Evolutionary conservation across 2,888 invertebrate species (phyloP).

Genomic region (Aquatica leii): DNA sequence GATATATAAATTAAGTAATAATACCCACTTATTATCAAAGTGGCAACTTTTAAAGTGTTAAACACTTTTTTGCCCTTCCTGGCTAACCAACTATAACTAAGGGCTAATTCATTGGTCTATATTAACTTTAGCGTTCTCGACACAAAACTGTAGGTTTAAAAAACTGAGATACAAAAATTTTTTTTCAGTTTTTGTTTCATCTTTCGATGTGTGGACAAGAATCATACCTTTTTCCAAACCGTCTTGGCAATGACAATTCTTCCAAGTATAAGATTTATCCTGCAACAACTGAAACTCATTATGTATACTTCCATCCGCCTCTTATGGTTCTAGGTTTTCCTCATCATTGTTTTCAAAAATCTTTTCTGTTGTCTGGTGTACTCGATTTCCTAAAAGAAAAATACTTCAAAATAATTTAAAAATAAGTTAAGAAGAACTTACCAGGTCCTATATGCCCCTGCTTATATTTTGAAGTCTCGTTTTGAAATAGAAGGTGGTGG

Average conservation of each 20-base stretch:
- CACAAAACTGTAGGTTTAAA: background rate
- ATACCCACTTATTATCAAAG: too few relatives aligned
- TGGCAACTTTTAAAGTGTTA: too few relatives aligned
- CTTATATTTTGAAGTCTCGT: conserved; percentile 5
- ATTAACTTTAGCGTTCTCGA: too few relatives aligned
- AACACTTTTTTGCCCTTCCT: too few relatives aligned
- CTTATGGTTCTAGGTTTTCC: too few relatives aligned
- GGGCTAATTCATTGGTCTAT: too few relatives aligned
- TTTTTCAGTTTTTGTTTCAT: conserved; percentile 2
- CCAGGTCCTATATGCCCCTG: background rate
- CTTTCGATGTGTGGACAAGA: conserved; percentile 3
- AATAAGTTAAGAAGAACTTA: too few relatives aligned
- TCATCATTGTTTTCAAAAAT: too few relatives aligned
- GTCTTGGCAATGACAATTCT: conserved; percentile 1
- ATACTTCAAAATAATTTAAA: background rate
- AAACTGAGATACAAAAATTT: background rate
- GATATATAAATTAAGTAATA: too few relatives aligned
- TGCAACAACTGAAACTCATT: conserved; percentile 5
- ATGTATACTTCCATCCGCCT: conserved; percentile 3
- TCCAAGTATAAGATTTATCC: background rate
- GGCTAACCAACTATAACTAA: too few relatives aligned
- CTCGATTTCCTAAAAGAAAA: conserved; percentile 1
- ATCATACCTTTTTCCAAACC: conserved; percentile 1
- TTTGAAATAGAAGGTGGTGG: conserved; percentile 1
- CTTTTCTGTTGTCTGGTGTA: conserved; percentile 5